phyloP scores from a whole-genome alignment of 2,888 invertebrate genomes.

The Podotricha telesiphe region DNA sequence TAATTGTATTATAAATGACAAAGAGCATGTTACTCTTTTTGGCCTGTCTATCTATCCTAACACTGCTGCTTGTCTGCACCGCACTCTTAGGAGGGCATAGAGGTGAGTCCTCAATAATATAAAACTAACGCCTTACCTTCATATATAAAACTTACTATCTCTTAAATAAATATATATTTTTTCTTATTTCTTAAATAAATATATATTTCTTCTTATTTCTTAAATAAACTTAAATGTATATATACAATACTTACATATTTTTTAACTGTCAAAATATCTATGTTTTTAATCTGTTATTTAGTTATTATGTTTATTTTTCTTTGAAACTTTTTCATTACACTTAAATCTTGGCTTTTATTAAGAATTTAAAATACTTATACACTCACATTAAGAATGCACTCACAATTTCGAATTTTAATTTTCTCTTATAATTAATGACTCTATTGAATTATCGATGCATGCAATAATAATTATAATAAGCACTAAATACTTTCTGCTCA shows the following conservation, averaged over 20 bases:
- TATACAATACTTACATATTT: too few species aligned
- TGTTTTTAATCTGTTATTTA: not conserved
- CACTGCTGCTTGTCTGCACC: slow-evolving; percentile 75
- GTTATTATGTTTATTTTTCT: too few species aligned
- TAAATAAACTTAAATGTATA: too few species aligned
- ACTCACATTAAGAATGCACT: not conserved
- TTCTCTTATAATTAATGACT: not conserved
- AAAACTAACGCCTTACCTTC: slow-evolving; percentile 41
- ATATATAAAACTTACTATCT: too few species aligned
- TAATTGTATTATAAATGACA: slow-evolving; percentile 27
- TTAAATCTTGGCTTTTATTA: not conserved
- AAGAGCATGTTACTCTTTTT: slow-evolving; percentile 65
- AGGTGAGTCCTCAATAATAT: slow-evolving; percentile 69
- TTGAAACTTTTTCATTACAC: not conserved
- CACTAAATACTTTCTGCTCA: not conserved
- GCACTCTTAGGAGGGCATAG: slow-evolving; percentile 80
- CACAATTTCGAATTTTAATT: not conserved
- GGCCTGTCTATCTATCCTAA: slow-evolving; percentile 74
- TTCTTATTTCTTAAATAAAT: not conserved
- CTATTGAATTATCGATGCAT: not conserved
- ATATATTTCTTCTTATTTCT: not conserved
- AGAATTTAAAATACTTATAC: too few species aligned
- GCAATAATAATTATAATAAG: not conserved
- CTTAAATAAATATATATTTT: not conserved
- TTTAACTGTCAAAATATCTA: too few species aligned